phyloP scores from a whole-genome alignment of 2,797 vertebrate species.

The Crocodylus rhombifer region DNA sequence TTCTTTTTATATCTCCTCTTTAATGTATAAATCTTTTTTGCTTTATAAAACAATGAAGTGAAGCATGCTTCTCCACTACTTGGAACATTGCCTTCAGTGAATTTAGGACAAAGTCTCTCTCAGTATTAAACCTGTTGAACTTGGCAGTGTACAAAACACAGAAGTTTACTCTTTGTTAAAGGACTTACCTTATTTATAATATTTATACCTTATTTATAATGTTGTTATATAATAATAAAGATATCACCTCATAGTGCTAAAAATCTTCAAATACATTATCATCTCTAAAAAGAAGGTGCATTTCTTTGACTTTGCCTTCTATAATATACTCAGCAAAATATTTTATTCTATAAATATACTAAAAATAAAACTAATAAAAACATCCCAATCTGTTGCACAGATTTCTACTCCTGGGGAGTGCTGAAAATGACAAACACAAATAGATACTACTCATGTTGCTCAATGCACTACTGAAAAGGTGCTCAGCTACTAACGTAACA shows the following conservation, averaged over 20 bases:
- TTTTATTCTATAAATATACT: neutral
- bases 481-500: neutral
- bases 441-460: neutral
- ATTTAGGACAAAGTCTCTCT: neutral
- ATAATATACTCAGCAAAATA: neutral
- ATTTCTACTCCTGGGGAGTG: neutral
- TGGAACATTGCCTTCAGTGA: neutral
- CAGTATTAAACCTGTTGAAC: neutral
- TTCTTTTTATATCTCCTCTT: accelerated
- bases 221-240: neutral
- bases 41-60: neutral
- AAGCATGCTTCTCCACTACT: neutral
- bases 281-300: neutral
- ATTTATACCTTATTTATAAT: neutral
- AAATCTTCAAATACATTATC: neutral
- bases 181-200: neutral
- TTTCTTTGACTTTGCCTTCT: neutral
- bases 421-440: neutral
- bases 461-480: neutral
- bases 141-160: neutral
- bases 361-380: neutral
- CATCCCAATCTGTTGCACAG: neutral
- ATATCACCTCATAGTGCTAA: neutral
- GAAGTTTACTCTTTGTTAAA: neutral
- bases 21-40: neutral